Base-by-base conservation (phyloP, 2,113 vertebrate species). In the Heliornis fulica region DNA sequence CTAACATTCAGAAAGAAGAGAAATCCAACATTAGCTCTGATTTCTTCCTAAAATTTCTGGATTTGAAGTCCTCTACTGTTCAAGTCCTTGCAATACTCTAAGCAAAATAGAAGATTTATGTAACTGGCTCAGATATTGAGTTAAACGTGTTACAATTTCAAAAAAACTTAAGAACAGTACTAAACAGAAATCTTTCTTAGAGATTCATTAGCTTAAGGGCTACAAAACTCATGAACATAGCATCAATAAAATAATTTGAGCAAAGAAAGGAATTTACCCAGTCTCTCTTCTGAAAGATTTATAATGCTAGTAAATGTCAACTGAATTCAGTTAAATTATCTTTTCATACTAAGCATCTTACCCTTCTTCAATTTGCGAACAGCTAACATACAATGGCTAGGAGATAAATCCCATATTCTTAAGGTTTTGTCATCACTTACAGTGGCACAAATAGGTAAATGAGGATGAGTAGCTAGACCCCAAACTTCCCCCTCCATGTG, bases 401-500 rank as follows among this genome's bases (percentile, higher is more conserved):
- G 99, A 71, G 99, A 99, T 56, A 99, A 99, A 98, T 99, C 99
- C 99, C 99, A 99, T 98, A 99, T 99, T 97, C 99, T 98, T 96
- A 99, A 98, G 76, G 99, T 99, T 98, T 98, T 99, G 97, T 99
- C 99, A 97, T 99, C 99, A 90, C 99, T 99, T 96, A 99, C 99
- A 87, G 99, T 99, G 97, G 99, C 99, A 98, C 99, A 99, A 95
- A 99, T 98, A 69, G 99, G 99, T 93, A 99, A 98, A 95, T 99
- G 99, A 86, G 99, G 99, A 95, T 99, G 99, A 94, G 99, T 98
- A 92, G 99, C 99, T 97, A 99, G 97, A 96, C 99, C 99, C 99
- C 99, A 99, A 83, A 99, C 99, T 93, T 99, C 99, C 90, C 99
- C 99, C 97, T 99, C 99, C 99, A 99, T 99, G 97, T 99, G 99